Evolutionary conservation across 2,888 invertebrate genomes (phyloP).

Genomic region (Drosophila neutralis): DNA sequence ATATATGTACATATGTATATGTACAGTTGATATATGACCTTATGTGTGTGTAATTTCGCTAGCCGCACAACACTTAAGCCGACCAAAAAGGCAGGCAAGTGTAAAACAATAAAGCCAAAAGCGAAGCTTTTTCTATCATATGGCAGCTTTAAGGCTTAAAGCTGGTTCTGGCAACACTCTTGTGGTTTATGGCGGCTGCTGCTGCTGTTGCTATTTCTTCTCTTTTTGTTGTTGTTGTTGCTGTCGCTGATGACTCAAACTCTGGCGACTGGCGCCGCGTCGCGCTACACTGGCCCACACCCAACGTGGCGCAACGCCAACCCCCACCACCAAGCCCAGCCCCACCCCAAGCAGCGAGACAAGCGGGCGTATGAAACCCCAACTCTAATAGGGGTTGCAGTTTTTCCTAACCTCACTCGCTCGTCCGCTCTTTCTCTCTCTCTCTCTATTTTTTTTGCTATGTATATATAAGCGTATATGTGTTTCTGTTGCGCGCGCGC

Average conservation of each 20-base stretch:
- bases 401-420: slow-evolving; percentile 63
- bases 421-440: slow-evolving; percentile 18
- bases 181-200: slow-evolving; percentile 30
- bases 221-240: slow-evolving; percentile 9
- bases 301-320: slow-evolving; percentile 16
- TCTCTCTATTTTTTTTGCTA: not conserved
- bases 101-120: slow-evolving; percentile 53
- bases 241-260: slow-evolving; percentile 74
- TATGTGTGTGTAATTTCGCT: slow-evolving; percentile 51
- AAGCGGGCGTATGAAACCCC: slow-evolving; percentile 66
- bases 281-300: slow-evolving; percentile 44
- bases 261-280: slow-evolving; percentile 72
- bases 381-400: slow-evolving; percentile 78
- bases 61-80: slow-evolving; percentile 24
- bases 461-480: slow-evolving; percentile 14
- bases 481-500: slow-evolving; percentile 68
- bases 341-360: slow-evolving; percentile 24
- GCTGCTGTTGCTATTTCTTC: slow-evolving; percentile 1
- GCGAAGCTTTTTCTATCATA: slow-evolving; percentile 44
- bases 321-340: slow-evolving; percentile 17
- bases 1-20: slow-evolving; percentile 1
- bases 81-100: slow-evolving; percentile 33
- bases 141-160: slow-evolving; percentile 72
- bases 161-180: slow-evolving; percentile 46
- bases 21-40: slow-evolving; percentile 35